Base-by-base conservation (phyloP, 2,113 vertebrate genomes). In the Actenoides hombroni region DNA sequence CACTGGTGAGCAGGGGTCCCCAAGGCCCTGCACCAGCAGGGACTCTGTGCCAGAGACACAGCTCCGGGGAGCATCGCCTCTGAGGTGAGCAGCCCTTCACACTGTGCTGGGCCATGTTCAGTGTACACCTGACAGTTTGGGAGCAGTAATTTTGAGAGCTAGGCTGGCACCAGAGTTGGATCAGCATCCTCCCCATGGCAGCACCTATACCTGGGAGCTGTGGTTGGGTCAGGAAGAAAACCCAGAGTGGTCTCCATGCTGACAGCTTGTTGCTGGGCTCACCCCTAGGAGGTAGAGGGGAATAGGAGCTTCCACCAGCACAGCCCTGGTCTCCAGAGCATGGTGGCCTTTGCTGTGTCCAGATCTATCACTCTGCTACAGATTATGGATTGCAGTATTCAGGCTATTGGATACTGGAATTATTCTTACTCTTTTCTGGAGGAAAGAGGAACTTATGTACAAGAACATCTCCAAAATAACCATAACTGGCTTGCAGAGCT, bases 11-110 rank as follows among this genome's bases (percentile, higher is more conserved):
- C 35, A 28, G 48, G 46, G 60, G 60, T 46, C 67, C 12, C 5
- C 54, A 31, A 31, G 35, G n/a, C 56, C 24, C 81, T 57, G 44
- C 31, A 19, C 35, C 35, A 7, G 57, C 31, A n/a, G 35, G 18
- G 35, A 9, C 40, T 3, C 31, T 3, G 31, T 37, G 73, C 83
- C 46, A 19, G 83, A 26, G 59, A 6, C 39, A 20, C 0, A 0
- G 51, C 73, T 42, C 56, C 13, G 65, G 51, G 61, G 8, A 42
- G 42, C 8, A 0, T n/a, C 71, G 40, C 18, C 74, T 73, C 28
- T 53, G 49, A 16, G 6, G 3, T 15, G 26, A 35, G 6, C 79
- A 19, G 40, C 29, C n/a, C 25, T 64, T 57, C 28, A 61, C 48
- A 1, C 56, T n/a, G 16, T n/a, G 63, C 68, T 16, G 49, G 37